Conservation (phyloP, 2,113 vertebrate species). For the Cyanoramphus novaezelandiae region DNA sequence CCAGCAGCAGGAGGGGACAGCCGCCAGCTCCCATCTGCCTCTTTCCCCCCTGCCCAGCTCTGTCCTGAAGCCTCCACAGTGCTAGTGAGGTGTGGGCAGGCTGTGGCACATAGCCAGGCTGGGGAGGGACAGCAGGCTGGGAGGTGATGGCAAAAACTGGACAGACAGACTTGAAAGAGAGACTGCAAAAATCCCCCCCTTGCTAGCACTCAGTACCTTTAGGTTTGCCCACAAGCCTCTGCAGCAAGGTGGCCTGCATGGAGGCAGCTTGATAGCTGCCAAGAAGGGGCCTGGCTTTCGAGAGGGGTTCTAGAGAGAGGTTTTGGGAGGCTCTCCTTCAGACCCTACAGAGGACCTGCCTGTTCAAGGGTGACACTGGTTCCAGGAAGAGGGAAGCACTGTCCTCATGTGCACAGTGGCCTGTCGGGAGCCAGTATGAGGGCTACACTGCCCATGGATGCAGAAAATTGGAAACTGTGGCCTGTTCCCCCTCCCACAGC, state of each 20-base stretch:
- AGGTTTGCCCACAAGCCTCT: background rate
- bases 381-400: background rate
- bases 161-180: background rate
- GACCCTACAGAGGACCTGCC: background rate
- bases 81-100: background rate
- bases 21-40: slow-evolving; percentile 15
- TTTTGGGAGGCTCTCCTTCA: background rate
- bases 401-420: background rate
- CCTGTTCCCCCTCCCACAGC: background rate
- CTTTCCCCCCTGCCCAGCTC: background rate
- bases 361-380: background rate
- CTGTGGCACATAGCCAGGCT: background rate
- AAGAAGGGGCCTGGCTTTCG: background rate
- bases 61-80: background rate
- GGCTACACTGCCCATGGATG: background rate
- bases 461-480: background rate
- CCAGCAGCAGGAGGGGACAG: background rate
- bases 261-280: background rate
- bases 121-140: background rate
- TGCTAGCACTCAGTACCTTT: background rate
- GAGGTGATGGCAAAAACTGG: background rate
- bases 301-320: background rate
- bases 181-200: background rate
- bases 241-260: background rate
- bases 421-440: background rate